Evolutionary conservation across 1,140 invertebrate genomes (phyloP).

Genomic region (Trinorchestia longiramus): DNA sequence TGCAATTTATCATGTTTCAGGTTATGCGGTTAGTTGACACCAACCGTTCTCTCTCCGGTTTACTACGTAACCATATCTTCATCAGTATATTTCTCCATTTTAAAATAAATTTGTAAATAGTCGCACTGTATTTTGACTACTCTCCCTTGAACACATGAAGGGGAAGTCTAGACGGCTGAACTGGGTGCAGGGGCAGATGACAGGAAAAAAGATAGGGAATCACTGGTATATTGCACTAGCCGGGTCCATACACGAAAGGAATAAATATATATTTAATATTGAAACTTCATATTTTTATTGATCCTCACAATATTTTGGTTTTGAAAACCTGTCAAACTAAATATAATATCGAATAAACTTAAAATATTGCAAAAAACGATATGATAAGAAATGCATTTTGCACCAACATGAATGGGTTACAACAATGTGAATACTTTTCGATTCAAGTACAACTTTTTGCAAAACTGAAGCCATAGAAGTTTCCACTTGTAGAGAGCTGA

Average conservation of each 20-base stretch:
- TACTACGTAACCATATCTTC: no score
- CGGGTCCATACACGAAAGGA: not conserved
- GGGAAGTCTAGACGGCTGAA: no score
- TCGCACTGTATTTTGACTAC: no score
- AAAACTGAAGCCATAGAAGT: not conserved
- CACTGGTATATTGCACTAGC: no score
- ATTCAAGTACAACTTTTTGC: not conserved
- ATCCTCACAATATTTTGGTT: not conserved
- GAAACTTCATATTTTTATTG: not conserved
- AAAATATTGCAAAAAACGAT: not conserved
- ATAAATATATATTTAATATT: not conserved
- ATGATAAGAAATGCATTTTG: not conserved
- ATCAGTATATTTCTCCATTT: no score
- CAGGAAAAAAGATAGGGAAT: no score
- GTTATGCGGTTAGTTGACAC: no score
- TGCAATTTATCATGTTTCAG: no score
- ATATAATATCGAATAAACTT: not conserved
- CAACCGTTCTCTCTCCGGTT: no score
- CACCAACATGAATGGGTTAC: not conserved
- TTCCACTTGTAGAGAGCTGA: not conserved
- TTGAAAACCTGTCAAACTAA: not conserved
- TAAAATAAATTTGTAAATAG: no score
- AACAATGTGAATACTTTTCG: not conserved
- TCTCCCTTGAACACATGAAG: no score
- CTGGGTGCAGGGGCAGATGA: no score